Percentiles rank a stretch among this genome's conserved stretches.
Evolutionary conservation across 2,888 invertebrate genomes (phyloP).

Genomic region (Rhagophthalmus giganteus): DNA sequence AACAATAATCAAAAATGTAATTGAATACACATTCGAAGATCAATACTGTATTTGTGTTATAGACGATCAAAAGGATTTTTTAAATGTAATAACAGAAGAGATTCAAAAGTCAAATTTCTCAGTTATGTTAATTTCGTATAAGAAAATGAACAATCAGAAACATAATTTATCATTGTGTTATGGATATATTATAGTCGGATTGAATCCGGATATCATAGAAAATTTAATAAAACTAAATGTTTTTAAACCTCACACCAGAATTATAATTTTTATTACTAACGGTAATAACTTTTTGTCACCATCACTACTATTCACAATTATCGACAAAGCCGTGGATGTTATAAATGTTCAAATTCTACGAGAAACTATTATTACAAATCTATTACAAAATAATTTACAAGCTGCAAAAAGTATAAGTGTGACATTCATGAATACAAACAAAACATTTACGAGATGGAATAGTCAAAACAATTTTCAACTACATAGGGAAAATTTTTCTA

Average conservation of each 20-base stretch:
- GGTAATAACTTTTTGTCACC: not conserved
- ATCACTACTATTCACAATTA: not conserved
- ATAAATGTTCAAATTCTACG: not conserved
- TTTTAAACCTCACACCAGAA: not conserved
- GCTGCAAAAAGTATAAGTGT: not conserved
- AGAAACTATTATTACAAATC: not conserved
- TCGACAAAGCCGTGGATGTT: not conserved
- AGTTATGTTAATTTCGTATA: not conserved
- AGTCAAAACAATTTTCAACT: not conserved
- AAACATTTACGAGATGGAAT: no score
- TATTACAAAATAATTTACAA: not conserved
- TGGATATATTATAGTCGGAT: not conserved
- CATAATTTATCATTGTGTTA: not conserved
- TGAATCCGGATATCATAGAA: not conserved
- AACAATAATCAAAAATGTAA: not conserved
- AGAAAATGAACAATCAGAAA: not conserved
- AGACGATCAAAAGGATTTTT: not conserved
- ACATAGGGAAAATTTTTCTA: not conserved
- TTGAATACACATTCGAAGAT: not conserved
- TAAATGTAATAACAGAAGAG: no score
- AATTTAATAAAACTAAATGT: not conserved
- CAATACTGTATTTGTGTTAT: not conserved
- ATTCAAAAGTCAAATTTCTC: no score
- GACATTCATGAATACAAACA: not conserved
- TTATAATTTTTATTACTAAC: not conserved